phyloP scores from a whole-genome alignment of 1,140 invertebrate genomes.

The Sitodiplosis mosellana region DNA sequence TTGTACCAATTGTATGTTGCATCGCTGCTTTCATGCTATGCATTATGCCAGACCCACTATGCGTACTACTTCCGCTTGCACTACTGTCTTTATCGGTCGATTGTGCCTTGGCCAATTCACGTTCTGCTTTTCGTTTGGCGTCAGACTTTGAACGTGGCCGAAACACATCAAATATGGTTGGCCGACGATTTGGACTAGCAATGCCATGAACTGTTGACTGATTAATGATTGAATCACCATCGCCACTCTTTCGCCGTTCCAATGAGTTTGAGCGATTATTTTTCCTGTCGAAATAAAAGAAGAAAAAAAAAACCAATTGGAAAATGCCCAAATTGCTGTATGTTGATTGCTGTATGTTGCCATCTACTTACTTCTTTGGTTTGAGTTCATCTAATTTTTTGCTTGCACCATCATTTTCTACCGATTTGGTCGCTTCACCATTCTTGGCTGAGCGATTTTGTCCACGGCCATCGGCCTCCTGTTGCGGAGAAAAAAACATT shows the following conservation, averaged over 20 bases:
- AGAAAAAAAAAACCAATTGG: constrained; percentile 1
- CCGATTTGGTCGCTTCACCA: no score
- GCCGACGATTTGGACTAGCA: constrained; percentile 46
- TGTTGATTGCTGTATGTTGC: background rate
- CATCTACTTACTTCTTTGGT: background rate
- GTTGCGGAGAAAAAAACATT: no score
- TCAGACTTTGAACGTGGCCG: constrained; percentile 64
- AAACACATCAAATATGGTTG: constrained; percentile 68
- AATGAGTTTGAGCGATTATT: constrained; percentile 17
- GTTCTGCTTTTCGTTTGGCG: constrained; percentile 37
- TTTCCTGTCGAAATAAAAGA: constrained; percentile 18
- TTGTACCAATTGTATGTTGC: constrained; percentile 40
- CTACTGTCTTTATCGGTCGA: constrained; percentile 14
- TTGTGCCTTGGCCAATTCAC: constrained; percentile 14
- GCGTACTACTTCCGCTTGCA: constrained; percentile 23
- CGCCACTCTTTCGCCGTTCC: constrained; percentile 36
- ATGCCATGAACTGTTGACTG: constrained; percentile 27
- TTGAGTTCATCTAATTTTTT: no score
- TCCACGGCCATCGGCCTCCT: no score
- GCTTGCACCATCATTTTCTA: no score
- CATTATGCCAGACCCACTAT: constrained; percentile 38
- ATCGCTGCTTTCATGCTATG: constrained; percentile 60
- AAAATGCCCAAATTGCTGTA: background rate
- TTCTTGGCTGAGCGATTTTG: no score
- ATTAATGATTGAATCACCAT: constrained; percentile 27